These are phyloP conservation scores for Xestia c-nigrum DNA, from an alignment of 2,888 invertebrate species.

Conservation along the genomic window DNA sequence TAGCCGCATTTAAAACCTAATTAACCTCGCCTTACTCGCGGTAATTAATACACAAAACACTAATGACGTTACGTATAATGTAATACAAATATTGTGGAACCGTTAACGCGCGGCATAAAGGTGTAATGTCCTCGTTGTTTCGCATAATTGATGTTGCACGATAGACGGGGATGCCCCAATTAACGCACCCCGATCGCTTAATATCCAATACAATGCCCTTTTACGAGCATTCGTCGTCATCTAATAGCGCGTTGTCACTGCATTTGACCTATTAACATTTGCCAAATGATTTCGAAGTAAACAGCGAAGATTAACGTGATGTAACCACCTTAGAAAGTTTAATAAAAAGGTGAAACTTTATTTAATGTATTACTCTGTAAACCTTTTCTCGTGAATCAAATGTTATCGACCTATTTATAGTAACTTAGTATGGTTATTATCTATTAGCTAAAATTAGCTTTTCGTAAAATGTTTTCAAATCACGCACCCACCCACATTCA, in stretches of 20 bases:
- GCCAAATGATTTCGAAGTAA: constrained; percentile 3
- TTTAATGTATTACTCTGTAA: neutral
- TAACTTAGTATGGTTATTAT: neutral
- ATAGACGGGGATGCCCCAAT: constrained; percentile 73
- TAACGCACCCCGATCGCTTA: constrained; percentile 76
- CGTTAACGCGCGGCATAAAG: constrained; percentile 55
- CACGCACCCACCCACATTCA: constrained; percentile 38
- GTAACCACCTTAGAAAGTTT: neutral
- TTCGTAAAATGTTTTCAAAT: neutral
- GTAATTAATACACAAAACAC: constrained; percentile 58
- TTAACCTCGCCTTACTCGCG: constrained; percentile 36
- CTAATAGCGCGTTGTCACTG: constrained; percentile 74
- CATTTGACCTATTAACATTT: constrained; percentile 55
- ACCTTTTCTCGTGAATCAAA: neutral
- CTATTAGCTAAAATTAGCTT: constrained; percentile 12
- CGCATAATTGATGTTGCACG: constrained; percentile 67
- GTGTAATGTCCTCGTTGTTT: constrained; percentile 62
- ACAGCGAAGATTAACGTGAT: neutral
- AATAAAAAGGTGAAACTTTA: neutral
- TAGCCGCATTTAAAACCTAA: constrained; percentile 41
- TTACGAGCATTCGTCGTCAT: constrained; percentile 76
- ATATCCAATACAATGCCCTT: constrained; percentile 78
- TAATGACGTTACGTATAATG: constrained; percentile 58
- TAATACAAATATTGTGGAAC: constrained; percentile 58
- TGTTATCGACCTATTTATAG: neutral